Base-by-base conservation (phyloP, 2,888 invertebrate species). In the Arrhopalites spinosus region DNA sequence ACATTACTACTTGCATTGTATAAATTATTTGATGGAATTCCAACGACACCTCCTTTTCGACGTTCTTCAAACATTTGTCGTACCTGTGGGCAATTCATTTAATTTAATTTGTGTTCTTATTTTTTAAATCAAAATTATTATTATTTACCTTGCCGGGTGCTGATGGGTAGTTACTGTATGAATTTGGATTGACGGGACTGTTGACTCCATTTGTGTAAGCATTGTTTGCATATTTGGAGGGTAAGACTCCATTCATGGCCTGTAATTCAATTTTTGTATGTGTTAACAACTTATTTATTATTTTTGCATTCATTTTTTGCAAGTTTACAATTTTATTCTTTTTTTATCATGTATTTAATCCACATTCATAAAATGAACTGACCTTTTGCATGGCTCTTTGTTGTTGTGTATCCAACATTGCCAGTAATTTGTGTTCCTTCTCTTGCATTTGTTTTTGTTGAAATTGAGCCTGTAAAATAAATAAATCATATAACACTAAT, bases 41-140 rank as follows among this genome's bases (percentile, higher is more conserved):
- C 56, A 15, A 53, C 50, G 7, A 59, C 63, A 11, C 79, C 79
- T 7, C 73, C 72, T 63, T 78, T 79, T 17, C 83, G 75, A 1
- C 82, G 89, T 85, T 93, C 93, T 84, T 93, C 92, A 84, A 94
- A 94, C 91, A 94, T 91, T 87, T 93, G 93, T 17, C 94, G 90
- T 36, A 93, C 93, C 90, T 53, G 36, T 36, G 15, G 23, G n/a
- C 5, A 53, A 5, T 53, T 8, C 23, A 53, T 20, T 8, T 3
- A 8, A 5, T 53, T 53, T 53, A 17, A 17, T 53, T 5, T 5
- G 23, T 8, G 53, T 53, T 8, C 23, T n/a, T n/a, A n/a, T n/a
- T n/a, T n/a, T n/a, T 20, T 59, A 2, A 20, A 59, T 59, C 1
- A 66, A 8, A 25, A 36, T 17, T 1, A 43, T 20, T n/a, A 11